Base-by-base conservation (phyloP, 1,140 invertebrate species). In the Dreissena rostriformis region DNA sequence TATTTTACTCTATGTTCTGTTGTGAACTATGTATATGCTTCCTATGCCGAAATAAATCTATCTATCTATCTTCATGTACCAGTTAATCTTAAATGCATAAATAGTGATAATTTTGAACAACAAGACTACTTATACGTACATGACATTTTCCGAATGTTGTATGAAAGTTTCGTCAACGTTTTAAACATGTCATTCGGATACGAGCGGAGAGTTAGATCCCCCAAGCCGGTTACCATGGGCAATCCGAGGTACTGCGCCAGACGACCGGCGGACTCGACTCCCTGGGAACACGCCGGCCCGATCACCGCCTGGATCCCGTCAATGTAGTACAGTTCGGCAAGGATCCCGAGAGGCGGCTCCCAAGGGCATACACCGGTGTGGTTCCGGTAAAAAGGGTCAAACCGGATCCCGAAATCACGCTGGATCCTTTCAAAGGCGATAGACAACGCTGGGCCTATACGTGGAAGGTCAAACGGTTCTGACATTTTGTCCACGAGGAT, bases 81-180 rank as follows among this genome's bases (percentile, higher is more conserved):
- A 39, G 39, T 39, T 39, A 2, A 39, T 39, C 2, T 39, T 5
- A 39, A 39, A 39, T 39, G 39, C 8, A 39, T 39, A 39, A 39
- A 39, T 8, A n/a, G n/a, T n/a, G n/a, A n/a, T 2, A 39, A 39
- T 39, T 39, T 2, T 39, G 39, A 5, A 5, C 4, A 39, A 5
- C 39, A 39, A 39, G 39, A 39, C 39, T 39, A 39, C 39, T 39
- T 5, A 39, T 15, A 71, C 61, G 71, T 61, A 82, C 79, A 15
- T 74, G 79, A 82, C 17, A 82, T 55, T 74, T 82, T 82, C 22
- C 39, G 49, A 5, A 82, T 66, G 53, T 74, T 82, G 57, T 82
- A 82, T 15, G 79, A 82, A 17, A 82, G 39, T 1, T 73, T 74
- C 5, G 79, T 82, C 14, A 74, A 22, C 12, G 79, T 82, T 26